These are phyloP conservation scores for Limnephilus marmoratus DNA, from an alignment of 2,888 invertebrate genomes.

Conservation along the genomic window DNA sequence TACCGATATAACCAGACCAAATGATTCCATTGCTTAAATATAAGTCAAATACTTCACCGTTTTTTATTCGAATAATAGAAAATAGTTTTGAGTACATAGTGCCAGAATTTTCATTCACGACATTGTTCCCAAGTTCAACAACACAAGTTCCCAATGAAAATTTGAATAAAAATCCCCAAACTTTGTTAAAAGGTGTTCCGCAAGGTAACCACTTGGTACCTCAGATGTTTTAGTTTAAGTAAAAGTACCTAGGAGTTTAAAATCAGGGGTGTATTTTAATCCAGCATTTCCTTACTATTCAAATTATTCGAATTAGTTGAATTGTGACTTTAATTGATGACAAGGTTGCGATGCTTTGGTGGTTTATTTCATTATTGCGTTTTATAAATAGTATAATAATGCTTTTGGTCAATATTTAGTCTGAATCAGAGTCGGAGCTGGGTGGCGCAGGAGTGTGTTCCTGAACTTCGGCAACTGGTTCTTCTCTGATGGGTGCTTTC, in stretches of 20 bases:
- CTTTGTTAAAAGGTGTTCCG: not conserved
- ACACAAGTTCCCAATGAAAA: not conserved
- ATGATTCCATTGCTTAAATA: not conserved
- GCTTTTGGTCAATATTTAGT: constrained; percentile 69
- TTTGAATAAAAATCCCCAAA: not conserved
- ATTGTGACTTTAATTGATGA: not conserved
- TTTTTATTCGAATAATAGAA: not conserved
- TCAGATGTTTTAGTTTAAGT: not conserved
- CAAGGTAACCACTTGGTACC: not conserved
- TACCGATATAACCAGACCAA: not conserved
- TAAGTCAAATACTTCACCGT: not conserved
- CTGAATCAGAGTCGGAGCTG: constrained; percentile 78
- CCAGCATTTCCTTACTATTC: not conserved
- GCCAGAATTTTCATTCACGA: not conserved
- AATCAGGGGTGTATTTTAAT: not conserved
- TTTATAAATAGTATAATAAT: not conserved
- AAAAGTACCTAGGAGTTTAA: not conserved
- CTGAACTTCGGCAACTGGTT: constrained; percentile 67
- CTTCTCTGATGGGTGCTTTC: constrained; percentile 71
- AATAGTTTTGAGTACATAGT: not conserved
- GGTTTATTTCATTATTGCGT: not conserved
- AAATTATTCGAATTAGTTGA: not conserved
- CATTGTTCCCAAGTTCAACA: no score
- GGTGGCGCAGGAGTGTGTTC: constrained; percentile 72
- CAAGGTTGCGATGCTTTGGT: not conserved